A percentile compares a stretch with the other conserved stretches of the same genome.
phyloP scores from a whole-genome alignment of 2,797 vertebrate species.

The Gymnothorax javanicus region DNA sequence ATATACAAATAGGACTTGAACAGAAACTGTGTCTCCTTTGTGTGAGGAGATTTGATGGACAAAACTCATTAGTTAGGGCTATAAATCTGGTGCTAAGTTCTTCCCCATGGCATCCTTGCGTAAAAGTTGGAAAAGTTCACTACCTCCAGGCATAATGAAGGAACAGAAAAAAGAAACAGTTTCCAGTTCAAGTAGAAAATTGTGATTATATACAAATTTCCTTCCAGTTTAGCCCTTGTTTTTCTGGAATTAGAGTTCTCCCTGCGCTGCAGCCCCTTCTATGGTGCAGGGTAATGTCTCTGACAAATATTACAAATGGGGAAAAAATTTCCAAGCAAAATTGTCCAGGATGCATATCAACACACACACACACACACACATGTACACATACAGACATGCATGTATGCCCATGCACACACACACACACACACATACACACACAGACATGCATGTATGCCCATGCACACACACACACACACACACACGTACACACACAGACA shows the following conservation, averaged over 20 bases:
- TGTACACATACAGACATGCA: not conserved
- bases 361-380: not conserved
- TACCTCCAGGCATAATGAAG: conserved; percentile 29
- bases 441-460: not conserved
- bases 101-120: conserved; percentile 33
- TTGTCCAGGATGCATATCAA: conserved; percentile 12
- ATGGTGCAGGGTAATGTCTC: conserved; percentile 7
- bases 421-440: not conserved
- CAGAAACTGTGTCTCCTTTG: conserved; percentile 25
- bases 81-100: conserved; percentile 52
- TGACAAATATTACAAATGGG: conserved; percentile 17
- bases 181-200: conserved; percentile 32
- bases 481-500: not conserved
- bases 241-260: not conserved
- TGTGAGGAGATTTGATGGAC: conserved; percentile 20
- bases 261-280: not conserved
- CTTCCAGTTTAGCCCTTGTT: conserved; percentile 40
- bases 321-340: not conserved
- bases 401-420: not conserved
- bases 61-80: conserved; percentile 46
- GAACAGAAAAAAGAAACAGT: conserved; percentile 22
- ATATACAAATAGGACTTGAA: conserved; percentile 25
- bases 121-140: conserved; percentile 36
- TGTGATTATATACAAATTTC: conserved; percentile 25
- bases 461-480: not conserved